Base-by-base conservation (phyloP, 2,113 vertebrate genomes). In the Coregonus clupeaformis region DNA sequence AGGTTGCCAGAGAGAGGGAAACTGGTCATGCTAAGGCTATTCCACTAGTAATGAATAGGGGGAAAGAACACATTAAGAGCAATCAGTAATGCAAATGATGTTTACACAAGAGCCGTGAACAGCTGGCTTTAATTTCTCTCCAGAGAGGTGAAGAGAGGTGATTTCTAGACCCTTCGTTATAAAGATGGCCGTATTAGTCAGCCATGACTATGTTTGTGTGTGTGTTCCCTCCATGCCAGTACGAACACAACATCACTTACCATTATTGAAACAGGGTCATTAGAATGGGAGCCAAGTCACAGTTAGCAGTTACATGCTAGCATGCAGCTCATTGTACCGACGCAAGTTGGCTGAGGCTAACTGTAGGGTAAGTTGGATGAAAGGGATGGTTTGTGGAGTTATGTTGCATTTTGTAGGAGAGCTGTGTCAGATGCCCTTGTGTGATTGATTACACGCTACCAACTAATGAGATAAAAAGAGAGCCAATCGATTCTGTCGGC, bases 401-500 rank as follows among this genome's bases (percentile, higher is more conserved):
- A 67, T 36, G 30, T 5, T 88, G 82, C 36, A 79, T 77, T 81
- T 80, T 76, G 24, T 87, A 84, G 84, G 73, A 82, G 81, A 77
- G 80, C 81, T 63, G 24, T 79, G 85, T 87, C 80, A 73, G 91
- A 90, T 88, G 88, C 86, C 87, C 86, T 88, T 86, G 86, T 84
- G 82, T 89, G 87, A 92, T 91, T 91, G 88, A 92, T 91, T 90
- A 88, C 80, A 84, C 70, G 80, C 88, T 91, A 83, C 85, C 85
- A 90, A 87, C 86, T 91, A 92, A 91, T 91, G 90, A 91, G 87
- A 92, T 91, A 89, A 92, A 91, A 89, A 89, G 87, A 91, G 86
- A 81, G 76, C 80, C 80, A 90, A 92, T 91, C 81, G 77, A 92
- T 92, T 84, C 65, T 81, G 83, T 76, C 20, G 45, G 69, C 76